Evolutionary conservation across 2,113 vertebrate genomes (phyloP).

Genomic region (Eurypyga helias): DNA sequence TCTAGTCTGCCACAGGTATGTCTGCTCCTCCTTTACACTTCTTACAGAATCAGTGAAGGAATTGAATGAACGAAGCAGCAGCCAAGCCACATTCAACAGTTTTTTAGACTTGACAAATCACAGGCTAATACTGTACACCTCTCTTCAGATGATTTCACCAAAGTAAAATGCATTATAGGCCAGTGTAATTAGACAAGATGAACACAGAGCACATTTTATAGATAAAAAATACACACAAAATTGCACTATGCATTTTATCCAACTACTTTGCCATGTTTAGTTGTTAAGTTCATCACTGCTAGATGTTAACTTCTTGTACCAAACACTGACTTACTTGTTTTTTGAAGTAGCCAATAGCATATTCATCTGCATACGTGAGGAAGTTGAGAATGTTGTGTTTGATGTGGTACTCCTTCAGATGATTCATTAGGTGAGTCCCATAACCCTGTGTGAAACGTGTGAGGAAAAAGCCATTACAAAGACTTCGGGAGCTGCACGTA

Average conservation of each 20-base stretch:
- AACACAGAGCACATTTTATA: neutral
- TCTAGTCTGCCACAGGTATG: neutral
- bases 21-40: neutral
- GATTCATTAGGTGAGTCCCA: conserved; percentile 98
- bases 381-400: conserved; percentile 98
- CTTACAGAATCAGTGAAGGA: neutral
- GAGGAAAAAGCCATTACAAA: neutral
- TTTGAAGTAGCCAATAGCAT: conserved; percentile 99
- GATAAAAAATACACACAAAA: neutral
- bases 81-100: neutral
- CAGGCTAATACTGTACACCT: neutral
- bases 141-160: neutral
- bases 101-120: neutral
- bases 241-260: neutral
- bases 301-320: neutral
- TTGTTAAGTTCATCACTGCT: neutral
- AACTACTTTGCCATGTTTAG: neutral
- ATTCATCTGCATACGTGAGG: conserved; percentile 98
- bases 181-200: rapidly evolving
- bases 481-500: neutral
- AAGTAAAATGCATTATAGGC: neutral
- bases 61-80: neutral
- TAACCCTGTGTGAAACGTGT: conserved; percentile 84
- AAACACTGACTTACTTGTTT: conserved; percentile 86
- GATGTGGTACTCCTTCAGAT: conserved; percentile 98